phyloP scores from a whole-genome alignment of 2,797 vertebrate genomes.

The Intellagama lesueurii region DNA sequence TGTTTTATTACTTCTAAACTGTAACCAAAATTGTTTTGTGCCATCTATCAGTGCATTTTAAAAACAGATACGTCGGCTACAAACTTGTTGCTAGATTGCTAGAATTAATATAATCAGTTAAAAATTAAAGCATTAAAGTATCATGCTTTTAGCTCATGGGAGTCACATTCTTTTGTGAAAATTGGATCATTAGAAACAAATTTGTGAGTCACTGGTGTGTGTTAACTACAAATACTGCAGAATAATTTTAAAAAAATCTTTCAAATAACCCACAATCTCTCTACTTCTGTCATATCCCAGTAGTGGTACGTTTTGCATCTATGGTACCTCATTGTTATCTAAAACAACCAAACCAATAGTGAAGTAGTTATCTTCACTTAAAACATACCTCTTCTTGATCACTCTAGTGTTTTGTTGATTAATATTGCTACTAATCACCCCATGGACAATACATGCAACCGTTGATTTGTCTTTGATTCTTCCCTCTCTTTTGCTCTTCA shows the following conservation, averaged over 20 bases:
- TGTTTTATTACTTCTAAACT: no score
- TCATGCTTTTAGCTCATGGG: constrained; percentile 64
- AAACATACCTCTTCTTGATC: background rate
- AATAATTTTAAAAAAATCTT: constrained; percentile 62
- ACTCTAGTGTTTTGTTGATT: background rate
- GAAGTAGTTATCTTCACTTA: constrained; percentile 34
- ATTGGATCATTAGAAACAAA: constrained; percentile 55
- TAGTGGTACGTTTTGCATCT: no score
- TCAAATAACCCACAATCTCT: constrained; percentile 53
- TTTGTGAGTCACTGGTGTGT: constrained; percentile 65
- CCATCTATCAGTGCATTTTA: no score
- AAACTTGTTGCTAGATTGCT: constrained; percentile 47
- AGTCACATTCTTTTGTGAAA: constrained; percentile 59
- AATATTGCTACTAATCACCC: background rate
- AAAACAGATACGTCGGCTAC: no score
- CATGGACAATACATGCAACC: background rate
- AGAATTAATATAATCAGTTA: constrained; percentile 67
- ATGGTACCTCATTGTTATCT: no score
- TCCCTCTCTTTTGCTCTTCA: no score
- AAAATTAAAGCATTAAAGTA: constrained; percentile 66
- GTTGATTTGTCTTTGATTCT: background rate
- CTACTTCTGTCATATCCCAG: background rate
- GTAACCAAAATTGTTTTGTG: no score
- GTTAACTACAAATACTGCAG: constrained; percentile 70
- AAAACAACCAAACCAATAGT: background rate